These are phyloP conservation scores for Ectropis grisescens DNA, from an alignment of 1,140 invertebrate species.

Conservation along the genomic window DNA sequence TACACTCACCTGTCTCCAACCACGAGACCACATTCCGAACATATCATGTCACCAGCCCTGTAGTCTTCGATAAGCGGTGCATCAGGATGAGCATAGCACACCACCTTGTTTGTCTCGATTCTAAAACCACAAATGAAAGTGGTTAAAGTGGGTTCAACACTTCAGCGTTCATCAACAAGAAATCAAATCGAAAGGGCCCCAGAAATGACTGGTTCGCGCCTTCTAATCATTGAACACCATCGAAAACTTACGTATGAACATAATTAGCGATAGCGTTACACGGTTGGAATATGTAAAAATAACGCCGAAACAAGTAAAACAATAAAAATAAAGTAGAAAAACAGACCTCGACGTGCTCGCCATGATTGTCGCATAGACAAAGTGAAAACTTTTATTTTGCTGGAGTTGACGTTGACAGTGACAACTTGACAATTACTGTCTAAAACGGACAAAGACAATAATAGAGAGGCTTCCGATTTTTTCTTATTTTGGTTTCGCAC, in stretches of 20 bases:
- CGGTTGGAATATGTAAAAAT: slow-evolving; percentile 15
- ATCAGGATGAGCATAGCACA: slow-evolving; percentile 95
- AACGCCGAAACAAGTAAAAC: slow-evolving; percentile 20
- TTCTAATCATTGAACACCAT: no score
- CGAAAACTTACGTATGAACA: slow-evolving; percentile 35
- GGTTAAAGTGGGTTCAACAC: slow-evolving; percentile 19
- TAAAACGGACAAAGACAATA: no score
- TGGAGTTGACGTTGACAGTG: no score
- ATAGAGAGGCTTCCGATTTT: no score
- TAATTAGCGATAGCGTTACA: slow-evolving; percentile 26
- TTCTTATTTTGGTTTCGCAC: no score
- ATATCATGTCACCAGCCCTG: slow-evolving; percentile 98
- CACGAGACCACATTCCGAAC: slow-evolving; percentile 98
- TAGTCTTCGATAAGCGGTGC: slow-evolving; percentile 97
- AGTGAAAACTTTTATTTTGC: slow-evolving; percentile 7
- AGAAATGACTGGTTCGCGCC: no score
- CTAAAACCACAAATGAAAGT: slow-evolving; percentile 69
- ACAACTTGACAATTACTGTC: no score
- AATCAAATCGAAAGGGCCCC: no score
- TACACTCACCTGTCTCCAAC: slow-evolving; percentile 94
- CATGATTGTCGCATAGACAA: slow-evolving; percentile 60
- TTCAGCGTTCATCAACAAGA: slow-evolving; percentile 22
- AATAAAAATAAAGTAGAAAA: slow-evolving; percentile 51
- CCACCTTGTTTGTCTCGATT: slow-evolving; percentile 82
- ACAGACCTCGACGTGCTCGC: slow-evolving; percentile 70